phyloP scores from a whole-genome alignment of 2,797 vertebrate species.

The Neosilurus hyrtlii region DNA sequence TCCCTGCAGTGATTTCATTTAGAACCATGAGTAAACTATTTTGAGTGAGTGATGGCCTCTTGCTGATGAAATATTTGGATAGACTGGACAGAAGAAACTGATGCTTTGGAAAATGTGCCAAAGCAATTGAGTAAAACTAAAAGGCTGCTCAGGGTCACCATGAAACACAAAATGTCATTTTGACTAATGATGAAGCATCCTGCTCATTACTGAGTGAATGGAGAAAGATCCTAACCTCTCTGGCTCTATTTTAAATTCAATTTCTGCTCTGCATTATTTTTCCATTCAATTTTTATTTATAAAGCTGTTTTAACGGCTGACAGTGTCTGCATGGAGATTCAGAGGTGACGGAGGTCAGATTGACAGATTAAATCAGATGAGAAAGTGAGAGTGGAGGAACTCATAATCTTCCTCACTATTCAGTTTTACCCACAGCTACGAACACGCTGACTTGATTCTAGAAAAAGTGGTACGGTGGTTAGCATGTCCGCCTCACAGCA shows the following conservation, averaged over 20 bases:
- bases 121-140: background rate
- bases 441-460: too few species aligned
- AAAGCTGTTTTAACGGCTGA: background rate
- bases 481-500: too few species aligned
- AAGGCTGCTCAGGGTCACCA: background rate
- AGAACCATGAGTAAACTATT: background rate
- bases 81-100: background rate
- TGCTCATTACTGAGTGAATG: background rate
- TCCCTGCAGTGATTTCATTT: background rate
- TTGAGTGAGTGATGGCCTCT: background rate
- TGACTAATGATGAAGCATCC: background rate
- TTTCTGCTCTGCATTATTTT: background rate
- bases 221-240: background rate
- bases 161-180: background rate
- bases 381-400: background rate
- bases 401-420: background rate
- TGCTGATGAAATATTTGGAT: background rate
- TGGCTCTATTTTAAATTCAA: background rate
- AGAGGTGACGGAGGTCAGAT: background rate
- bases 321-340: background rate
- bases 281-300: background rate
- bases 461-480: too few species aligned
- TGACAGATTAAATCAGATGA: too few species aligned
- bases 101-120: background rate
- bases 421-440: too few species aligned